Evolutionary conservation across 2,113 vertebrate species (phyloP).

Genomic region (Fregata magnificens): DNA sequence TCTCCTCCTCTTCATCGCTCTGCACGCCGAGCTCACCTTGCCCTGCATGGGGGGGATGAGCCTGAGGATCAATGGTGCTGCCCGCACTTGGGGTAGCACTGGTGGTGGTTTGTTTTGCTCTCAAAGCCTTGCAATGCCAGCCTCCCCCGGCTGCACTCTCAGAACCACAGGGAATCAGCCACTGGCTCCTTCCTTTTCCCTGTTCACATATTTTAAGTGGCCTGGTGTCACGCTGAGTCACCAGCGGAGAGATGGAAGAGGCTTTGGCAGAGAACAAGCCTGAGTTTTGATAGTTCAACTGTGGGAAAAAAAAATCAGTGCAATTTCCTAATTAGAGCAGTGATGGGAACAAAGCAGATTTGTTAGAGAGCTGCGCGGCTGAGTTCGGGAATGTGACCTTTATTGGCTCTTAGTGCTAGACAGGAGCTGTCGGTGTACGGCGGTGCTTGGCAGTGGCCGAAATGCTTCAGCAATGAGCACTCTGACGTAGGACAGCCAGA

Average conservation of each 20-base stretch:
- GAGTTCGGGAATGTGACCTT: conserved; percentile 35
- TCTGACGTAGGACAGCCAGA: not conserved
- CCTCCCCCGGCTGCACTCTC: rapidly evolving
- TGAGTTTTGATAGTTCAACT: not conserved
- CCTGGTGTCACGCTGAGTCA: conserved; percentile 28
- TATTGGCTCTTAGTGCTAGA: not conserved
- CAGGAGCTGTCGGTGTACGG: not conserved
- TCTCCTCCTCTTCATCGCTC: not conserved
- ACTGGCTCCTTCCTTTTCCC: not conserved
- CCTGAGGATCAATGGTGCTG: not conserved
- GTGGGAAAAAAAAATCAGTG: not conserved
- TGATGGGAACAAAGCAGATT: conserved; percentile 4
- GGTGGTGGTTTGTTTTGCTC: not conserved
- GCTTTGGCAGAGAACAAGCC: conserved; percentile 9
- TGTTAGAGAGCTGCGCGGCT: not conserved
- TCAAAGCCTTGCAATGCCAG: not conserved
- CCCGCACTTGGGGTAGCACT: not conserved
- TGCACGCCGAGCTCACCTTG: rapidly evolving
- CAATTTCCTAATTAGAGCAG: conserved; percentile 11
- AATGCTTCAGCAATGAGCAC: not conserved
- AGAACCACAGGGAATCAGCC: rapidly evolving
- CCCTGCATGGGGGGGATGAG: rapidly evolving
- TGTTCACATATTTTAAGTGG: not conserved
- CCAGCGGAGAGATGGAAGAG: not conserved
- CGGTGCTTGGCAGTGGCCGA: not conserved